phyloP scores from a whole-genome alignment of 1,140 invertebrate species.

The Drepana arcuata region DNA sequence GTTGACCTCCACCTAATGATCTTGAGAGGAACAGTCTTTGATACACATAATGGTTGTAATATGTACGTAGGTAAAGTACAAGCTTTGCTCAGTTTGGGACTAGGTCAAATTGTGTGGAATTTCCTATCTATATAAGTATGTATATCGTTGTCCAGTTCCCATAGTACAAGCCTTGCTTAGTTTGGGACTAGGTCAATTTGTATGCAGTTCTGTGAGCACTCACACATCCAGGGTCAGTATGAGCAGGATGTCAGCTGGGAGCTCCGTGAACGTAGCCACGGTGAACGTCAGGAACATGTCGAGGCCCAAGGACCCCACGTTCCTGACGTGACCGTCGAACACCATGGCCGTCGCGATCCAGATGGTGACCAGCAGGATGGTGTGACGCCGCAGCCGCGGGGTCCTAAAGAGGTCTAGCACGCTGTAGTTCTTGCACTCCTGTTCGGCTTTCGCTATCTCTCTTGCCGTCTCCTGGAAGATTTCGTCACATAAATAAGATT shows the following conservation, averaged over 20 bases:
- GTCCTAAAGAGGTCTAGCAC: slow-evolving; percentile 84
- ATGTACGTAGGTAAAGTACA: too few species aligned
- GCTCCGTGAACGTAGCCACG: slow-evolving; percentile 84
- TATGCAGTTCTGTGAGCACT: slow-evolving; percentile 19
- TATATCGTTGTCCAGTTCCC: too few species aligned
- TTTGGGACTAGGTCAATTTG: too few species aligned
- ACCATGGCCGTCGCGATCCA: slow-evolving; percentile 90
- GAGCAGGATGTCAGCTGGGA: slow-evolving; percentile 87
- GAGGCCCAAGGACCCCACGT: slow-evolving; percentile 83
- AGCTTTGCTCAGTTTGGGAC: too few species aligned
- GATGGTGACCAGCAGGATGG: slow-evolving; percentile 81
- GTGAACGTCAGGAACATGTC: slow-evolving; percentile 89
- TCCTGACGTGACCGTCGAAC: slow-evolving; percentile 89
- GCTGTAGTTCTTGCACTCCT: slow-evolving; percentile 73
- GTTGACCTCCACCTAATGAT: too few species aligned
- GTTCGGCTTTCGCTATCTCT: slow-evolving; percentile 39
- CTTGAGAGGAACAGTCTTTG: too few species aligned
- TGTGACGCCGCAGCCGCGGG: slow-evolving; percentile 79
- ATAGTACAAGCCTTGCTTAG: too few species aligned
- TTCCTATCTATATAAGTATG: too few species aligned
- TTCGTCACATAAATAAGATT: too few species aligned
- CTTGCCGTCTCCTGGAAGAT: slow-evolving; percentile 43
- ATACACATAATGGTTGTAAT: too few species aligned
- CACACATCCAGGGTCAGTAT: slow-evolving; percentile 80
- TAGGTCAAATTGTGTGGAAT: too few species aligned